Evolutionary conservation across 92 coral and sea anemone genomes (phyloP).

Genomic region (Paramuricea clavata): DNA sequence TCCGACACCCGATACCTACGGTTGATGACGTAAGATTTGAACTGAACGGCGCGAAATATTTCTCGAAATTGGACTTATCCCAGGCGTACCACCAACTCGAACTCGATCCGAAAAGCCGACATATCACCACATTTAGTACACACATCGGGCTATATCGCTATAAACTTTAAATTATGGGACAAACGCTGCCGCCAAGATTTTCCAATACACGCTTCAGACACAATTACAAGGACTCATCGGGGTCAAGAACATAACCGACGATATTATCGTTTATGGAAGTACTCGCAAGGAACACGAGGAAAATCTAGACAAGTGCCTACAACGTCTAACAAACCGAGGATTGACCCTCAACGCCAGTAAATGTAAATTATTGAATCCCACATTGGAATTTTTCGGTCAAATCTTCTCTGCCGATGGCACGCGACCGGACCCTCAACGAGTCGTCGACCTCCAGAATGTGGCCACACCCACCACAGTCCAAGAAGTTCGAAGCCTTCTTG

Average conservation of each 20-base stretch:
- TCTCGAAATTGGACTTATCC: constrained; percentile 17
- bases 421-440: neutral
- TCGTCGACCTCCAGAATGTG: neutral
- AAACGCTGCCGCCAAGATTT: constrained; percentile 30
- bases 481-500: constrained; percentile 17
- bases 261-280: constrained; percentile 11
- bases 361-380: neutral
- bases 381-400: neutral
- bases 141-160: constrained; percentile 21
- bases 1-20: constrained; percentile 34
- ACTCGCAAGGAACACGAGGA: constrained; percentile 26
- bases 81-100: constrained; percentile 47
- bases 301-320: constrained; percentile 11
- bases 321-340: too few relatives aligned
- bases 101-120: constrained; percentile 6
- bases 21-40: constrained; percentile 26
- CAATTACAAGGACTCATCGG: constrained; percentile 14
- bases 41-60: constrained; percentile 21
- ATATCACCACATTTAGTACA: constrained; percentile 26
- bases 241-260: constrained; percentile 32
- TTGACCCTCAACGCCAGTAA: neutral
- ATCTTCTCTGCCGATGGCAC: neutral
- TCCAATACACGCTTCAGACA: constrained; percentile 23
- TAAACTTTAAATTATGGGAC: constrained; percentile 25
- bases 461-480: neutral